Base-by-base conservation (phyloP, 2,888 invertebrate species). In the Heliothis peltigera region DNA sequence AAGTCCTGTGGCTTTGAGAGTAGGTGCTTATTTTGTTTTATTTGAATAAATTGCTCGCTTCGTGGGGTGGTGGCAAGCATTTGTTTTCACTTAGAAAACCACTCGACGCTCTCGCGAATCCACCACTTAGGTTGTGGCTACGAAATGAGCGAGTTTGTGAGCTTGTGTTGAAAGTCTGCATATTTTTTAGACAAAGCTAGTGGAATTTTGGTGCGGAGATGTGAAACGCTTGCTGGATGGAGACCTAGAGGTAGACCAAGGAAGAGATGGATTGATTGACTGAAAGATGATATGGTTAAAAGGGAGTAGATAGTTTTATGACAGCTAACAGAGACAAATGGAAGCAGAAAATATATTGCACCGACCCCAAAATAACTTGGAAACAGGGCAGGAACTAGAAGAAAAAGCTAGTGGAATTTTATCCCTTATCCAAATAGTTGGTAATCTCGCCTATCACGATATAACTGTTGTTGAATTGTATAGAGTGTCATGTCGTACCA, bases 71-170 rank as follows among this genome's bases (percentile, higher is more conserved):
- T 81, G 82, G 86, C 72, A 77, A 83, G 87, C 89, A 88, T 89
- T 89, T 88, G 88, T 89, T 89, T 88, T 88, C 87, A 87, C 89
- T 88, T 89, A 87, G 87, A 85, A 84, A 87, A 82, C 83, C 86
- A 84, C 85, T 85, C 84, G 81, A 75, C 81, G 82, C 80, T 68
- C 75, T 80, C 64, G 62, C 53, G 75, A 71, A 77, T 82, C 79
- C 64, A 71, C 77, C 81, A 84, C 81, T 86, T 83, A 76, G 68
- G 65, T 60, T 67, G 58, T 25, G 65, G 80, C 74, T 52, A 53
- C 49, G 21, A 72, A 80, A 61, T 35, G 4, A 69, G 84, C 75
- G 78, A 58, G 6, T 19, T 7, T 15, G 12, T 25, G 12, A 52
- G 43, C 12, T 52, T 57, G n/a, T 42, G 49, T 10, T 6, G 4